phyloP scores from a whole-genome alignment of 1,140 invertebrate genomes.

The Orchestia grillus region DNA sequence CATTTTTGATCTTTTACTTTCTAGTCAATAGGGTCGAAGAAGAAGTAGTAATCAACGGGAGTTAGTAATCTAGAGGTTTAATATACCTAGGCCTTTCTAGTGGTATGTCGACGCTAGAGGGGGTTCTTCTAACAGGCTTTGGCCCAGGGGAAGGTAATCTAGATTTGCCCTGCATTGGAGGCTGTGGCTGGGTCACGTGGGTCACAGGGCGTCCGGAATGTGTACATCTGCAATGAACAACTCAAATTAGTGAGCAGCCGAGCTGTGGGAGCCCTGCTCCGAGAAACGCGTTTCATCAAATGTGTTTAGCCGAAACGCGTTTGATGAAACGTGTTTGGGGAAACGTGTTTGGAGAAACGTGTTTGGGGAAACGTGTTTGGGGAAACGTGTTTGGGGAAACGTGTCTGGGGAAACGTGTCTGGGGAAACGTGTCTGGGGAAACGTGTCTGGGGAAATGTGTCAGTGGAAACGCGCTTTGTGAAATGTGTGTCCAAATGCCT shows the following conservation, averaged over 20 bases:
- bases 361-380: too few species aligned
- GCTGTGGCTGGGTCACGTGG: background rate
- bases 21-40: background rate
- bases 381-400: too few species aligned
- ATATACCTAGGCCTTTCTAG: constrained; percentile 51
- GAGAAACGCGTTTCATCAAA: too few species aligned
- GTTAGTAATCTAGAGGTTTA: constrained; percentile 51
- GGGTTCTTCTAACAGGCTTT: constrained; percentile 13
- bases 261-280: too few species aligned
- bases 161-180: constrained; percentile 36
- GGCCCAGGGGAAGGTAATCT: background rate
- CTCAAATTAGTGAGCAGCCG: background rate
- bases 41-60: background rate
- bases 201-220: constrained; percentile 19
- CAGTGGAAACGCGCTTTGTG: too few species aligned
- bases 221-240: background rate
- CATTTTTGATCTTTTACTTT: background rate
- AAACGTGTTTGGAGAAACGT: too few species aligned
- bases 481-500: too few species aligned
- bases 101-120: constrained; percentile 48
- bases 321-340: too few species aligned
- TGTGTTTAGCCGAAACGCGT: too few species aligned
- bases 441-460: too few species aligned
- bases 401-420: too few species aligned
- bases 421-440: too few species aligned